Evolutionary conservation across 2,797 vertebrate species (phyloP), one percentile per base, ranked within the genome.

Genomic region (Strix occidentalis): DNA sequence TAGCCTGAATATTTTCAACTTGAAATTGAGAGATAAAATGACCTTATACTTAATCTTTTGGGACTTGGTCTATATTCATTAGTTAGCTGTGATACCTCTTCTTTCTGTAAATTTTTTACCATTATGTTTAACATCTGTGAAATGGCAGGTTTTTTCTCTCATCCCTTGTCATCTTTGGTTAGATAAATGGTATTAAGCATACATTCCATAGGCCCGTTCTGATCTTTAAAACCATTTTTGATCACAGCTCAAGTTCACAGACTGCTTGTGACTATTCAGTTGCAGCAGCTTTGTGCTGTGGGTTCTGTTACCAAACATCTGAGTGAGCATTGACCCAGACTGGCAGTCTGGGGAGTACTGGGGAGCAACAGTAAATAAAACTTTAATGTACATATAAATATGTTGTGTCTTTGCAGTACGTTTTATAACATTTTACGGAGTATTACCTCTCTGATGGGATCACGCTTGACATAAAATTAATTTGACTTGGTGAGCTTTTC

Each of bases 401-500:
- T 1, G 11, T 39, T 35, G 63, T 61, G 61, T 78, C 69, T 88
- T 58, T 90, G 65, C 85, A 31, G 12, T 26, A 58, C 3, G 0
- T 79, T 94, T 82, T 71, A 12, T 69, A 88, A 79, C 37, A 28
- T 83, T 93, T 87, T 72, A 33, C 54, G 70, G 87, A 80, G 51
- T 78, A 33, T 70, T 78, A 33, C 46, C 41, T 79, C 83, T 90
- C 15, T 61, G 77, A 50, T 72, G 48, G 77, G 51, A 39, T 90
- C 88, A 72, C 57, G 11, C 53, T 85, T 84, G 72, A 65, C 39
- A 58, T 21, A 54, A 50, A 89, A 75, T 60, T 63, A 56, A 70
- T 87, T 92, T 37, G 68, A 57, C 60, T 74, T 61, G 68, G 26
- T 86, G 65, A 95, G 72, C 58, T 96, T 86, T 91, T 91, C 72